Conservation (phyloP, 2,888 invertebrate species). For the Stictocephala bisonia region DNA sequence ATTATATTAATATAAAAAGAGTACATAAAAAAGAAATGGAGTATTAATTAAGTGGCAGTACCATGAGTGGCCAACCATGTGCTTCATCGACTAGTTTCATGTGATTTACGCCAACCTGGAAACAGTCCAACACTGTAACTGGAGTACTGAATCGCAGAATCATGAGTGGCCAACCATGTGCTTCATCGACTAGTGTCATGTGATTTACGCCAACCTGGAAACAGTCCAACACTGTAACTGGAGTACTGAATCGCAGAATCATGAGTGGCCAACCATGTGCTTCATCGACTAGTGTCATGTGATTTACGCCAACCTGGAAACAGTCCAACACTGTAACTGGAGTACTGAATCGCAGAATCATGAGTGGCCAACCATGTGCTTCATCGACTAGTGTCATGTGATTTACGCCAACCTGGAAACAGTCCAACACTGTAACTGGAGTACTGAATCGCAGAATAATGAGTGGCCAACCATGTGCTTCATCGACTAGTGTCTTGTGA, state of each 20-base stretch:
- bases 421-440: too few relatives aligned
- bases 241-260: conserved; percentile 25
- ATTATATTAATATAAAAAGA: conserved; percentile 35
- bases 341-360: conserved; percentile 27
- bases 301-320: conserved; percentile 21
- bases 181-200: conserved; percentile 32
- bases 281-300: conserved; percentile 31
- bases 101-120: conserved; percentile 19
- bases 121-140: too few relatives aligned
- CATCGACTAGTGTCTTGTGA: too few relatives aligned
- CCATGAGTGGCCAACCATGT: conserved; percentile 20
- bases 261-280: conserved; percentile 21
- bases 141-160: conserved; percentile 25
- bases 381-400: conserved; percentile 27
- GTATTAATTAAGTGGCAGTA: conserved; percentile 38
- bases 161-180: conserved; percentile 21
- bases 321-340: too few relatives aligned
- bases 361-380: conserved; percentile 20
- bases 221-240: too few relatives aligned
- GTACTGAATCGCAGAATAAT: too few relatives aligned
- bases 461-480: too few relatives aligned
- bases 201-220: conserved; percentile 19
- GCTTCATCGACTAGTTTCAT: conserved; percentile 28
- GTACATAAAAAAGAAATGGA: conserved; percentile 29
- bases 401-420: conserved; percentile 24